A percentile compares a stretch with the other conserved stretches of the same genome.
These are phyloP conservation scores for Nothobranchius furzeri DNA, from an alignment of 2,113 vertebrate species.

Conservation along the genomic window DNA sequence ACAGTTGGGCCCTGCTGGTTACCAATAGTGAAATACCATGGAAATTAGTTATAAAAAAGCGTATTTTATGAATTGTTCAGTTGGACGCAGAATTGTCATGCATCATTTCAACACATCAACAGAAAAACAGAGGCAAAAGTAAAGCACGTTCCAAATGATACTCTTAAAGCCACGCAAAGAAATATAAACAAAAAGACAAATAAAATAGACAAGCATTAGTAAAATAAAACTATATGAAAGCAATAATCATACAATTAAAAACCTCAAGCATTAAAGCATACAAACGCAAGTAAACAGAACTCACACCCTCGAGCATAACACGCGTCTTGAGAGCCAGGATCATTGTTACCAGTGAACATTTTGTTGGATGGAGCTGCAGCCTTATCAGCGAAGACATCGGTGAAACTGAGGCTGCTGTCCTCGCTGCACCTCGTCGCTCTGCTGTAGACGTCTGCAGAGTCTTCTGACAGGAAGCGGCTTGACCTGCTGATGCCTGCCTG, in stretches of 20 bases:
- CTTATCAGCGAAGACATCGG: conserved; percentile 70
- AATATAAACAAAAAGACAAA: conserved; percentile 31
- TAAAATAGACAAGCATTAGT: conserved; percentile 30
- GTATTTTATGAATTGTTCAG: neutral
- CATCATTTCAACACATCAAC: conserved; percentile 10
- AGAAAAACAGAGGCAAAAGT: conserved; percentile 6
- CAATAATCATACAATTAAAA: conserved; percentile 9
- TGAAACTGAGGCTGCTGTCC: conserved; percentile 62
- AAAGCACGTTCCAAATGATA: conserved; percentile 23
- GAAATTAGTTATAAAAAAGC: neutral
- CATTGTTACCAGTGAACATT: conserved; percentile 80
- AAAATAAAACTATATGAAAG: conserved; percentile 12
- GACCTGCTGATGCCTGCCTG: conserved; percentile 61
- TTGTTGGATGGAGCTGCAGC: conserved; percentile 72
- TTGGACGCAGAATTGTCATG: conserved; percentile 43
- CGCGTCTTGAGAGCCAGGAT: conserved; percentile 15
- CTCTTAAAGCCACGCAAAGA: neutral
- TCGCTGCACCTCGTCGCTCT: conserved; percentile 64
- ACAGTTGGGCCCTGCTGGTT: neutral
- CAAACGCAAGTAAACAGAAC: conserved; percentile 12
- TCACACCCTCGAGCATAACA: conserved; percentile 41
- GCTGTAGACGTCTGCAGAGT: conserved; percentile 72
- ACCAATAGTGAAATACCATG: neutral
- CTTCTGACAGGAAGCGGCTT: conserved; percentile 77
- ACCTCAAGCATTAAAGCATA: neutral